phyloP scores from a whole-genome alignment of 2,888 invertebrate species.

The Macropis europaea region DNA sequence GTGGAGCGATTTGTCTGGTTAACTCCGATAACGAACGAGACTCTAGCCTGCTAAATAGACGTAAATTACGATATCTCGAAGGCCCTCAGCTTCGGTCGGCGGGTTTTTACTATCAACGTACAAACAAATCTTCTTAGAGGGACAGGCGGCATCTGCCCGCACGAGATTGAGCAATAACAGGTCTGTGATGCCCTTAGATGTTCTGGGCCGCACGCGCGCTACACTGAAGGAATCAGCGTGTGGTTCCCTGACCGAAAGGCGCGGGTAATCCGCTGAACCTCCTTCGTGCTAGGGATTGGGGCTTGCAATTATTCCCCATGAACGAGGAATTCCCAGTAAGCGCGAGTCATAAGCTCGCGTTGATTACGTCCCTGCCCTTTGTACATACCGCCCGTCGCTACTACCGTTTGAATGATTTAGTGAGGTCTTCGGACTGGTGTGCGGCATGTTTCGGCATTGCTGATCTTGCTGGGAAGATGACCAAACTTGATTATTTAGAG shows the following conservation, averaged over 20 bases:
- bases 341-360: conserved; percentile 85
- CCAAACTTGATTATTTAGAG: too few species aligned
- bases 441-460: conserved; percentile 76
- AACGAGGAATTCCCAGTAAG: conserved; percentile 87
- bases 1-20: conserved; percentile 85
- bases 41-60: conserved; percentile 79
- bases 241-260: conserved; percentile 83
- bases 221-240: too few species aligned
- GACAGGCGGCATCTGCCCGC: conserved; percentile 83
- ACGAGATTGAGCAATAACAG: conserved; percentile 79
- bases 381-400: conserved; percentile 88
- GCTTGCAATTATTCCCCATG: conserved; percentile 83
- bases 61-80: conserved; percentile 55
- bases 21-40: conserved; percentile 88
- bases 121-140: conserved; percentile 78
- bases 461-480: conserved; percentile 74
- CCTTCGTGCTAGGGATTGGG: conserved; percentile 86
- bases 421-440: conserved; percentile 82
- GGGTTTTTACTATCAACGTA: conserved; percentile 76
- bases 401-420: conserved; percentile 86
- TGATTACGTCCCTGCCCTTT: conserved; percentile 87
- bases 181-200: conserved; percentile 85
- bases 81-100: conserved; percentile 64
- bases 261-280: conserved; percentile 85
- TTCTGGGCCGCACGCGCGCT: too few species aligned